Evolutionary conservation across 2,888 invertebrate species (phyloP), one percentile per base, ranked within the genome.

Genomic region (Matsumyia berberina): DNA sequence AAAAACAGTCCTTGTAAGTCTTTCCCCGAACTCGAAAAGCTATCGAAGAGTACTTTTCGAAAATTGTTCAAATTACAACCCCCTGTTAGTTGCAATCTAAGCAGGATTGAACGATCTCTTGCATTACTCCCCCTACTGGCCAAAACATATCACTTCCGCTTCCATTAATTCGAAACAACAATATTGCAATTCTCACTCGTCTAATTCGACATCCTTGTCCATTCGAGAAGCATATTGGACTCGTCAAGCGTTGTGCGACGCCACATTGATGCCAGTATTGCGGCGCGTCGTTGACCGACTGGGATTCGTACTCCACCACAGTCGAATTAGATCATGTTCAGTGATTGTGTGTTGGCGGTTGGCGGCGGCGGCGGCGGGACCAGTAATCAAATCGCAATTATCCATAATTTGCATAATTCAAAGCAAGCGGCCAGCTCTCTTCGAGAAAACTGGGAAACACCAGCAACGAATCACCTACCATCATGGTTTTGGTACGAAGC

Each of bases 321-420:
- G 51, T 72, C 67, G 33, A 73, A 83, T 83, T 78, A 69, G 79
- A 83, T 79, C 83, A 79, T 79, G 69, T 64, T 67, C 67, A 73
- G 67, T 69, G 83, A 69, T 51, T 83, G 73, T 83, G 67, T 78
- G 79, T 79, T 57, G 70, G 76, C 64, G 64, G 53, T 31, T 4
- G 24, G 24, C 1, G 24, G 24, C 4, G 24, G 24, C 24, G 24
- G 24, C 64, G 44, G 49, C 72, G 66, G 49, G 78, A 60, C 67
- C 55, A 49, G 79, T 79, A 73, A 79, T 79, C 83, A 74, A 83
- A 83, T 44, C 55, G 73, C 60, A 83, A 83, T 83, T 79, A 69
- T 74, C 83, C 77, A 79, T 79, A 83, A 83, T 83, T 83, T 83
- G 73, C 67, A 83, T 79, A 83, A 83, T 83, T 79, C 79, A 83